These are phyloP conservation scores for Hippasteria phrygiana DNA, from an alignment of 53 echinoderm and acorn worm genomes.

Conservation along the genomic window DNA sequence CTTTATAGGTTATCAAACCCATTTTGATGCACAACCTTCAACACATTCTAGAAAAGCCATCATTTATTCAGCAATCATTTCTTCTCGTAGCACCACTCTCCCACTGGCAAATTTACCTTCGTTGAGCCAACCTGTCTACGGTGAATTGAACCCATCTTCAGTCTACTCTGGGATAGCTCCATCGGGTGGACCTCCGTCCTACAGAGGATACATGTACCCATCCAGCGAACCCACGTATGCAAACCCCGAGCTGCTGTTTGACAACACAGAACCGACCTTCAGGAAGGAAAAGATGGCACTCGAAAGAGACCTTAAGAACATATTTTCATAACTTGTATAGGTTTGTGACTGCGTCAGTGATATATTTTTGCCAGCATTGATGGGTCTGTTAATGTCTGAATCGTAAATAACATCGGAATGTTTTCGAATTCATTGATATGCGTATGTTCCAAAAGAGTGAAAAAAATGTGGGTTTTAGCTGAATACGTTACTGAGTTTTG, in stretches of 20 bases:
- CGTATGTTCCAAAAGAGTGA: no score
- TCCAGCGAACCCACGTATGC: conserved; percentile 45
- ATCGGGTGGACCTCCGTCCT: neutral
- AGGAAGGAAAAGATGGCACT: conserved; percentile 29
- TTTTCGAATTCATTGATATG: neutral
- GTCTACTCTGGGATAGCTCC: neutral
- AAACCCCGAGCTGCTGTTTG: conserved; percentile 26
- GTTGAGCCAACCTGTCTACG: conserved; percentile 4
- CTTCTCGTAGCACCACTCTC: neutral
- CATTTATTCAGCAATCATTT: neutral
- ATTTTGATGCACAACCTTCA: no score
- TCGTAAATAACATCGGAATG: neutral
- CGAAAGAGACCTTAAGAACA: conserved; percentile 49
- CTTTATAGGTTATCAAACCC: no score
- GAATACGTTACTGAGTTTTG: no score
- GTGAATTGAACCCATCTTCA: neutral
- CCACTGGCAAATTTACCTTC: conserved; percentile 15
- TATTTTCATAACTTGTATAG: conserved; percentile 42
- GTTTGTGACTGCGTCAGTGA: neutral
- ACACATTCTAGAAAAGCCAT: neutral
- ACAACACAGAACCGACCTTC: neutral
- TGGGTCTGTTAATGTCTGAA: neutral
- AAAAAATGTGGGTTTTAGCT: no score
- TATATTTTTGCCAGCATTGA: neutral
- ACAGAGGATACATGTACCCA: conserved; percentile 25